These are phyloP conservation scores for Meiosimyza platycephala DNA, from an alignment of 2,888 invertebrate genomes.

Conservation along the genomic window DNA sequence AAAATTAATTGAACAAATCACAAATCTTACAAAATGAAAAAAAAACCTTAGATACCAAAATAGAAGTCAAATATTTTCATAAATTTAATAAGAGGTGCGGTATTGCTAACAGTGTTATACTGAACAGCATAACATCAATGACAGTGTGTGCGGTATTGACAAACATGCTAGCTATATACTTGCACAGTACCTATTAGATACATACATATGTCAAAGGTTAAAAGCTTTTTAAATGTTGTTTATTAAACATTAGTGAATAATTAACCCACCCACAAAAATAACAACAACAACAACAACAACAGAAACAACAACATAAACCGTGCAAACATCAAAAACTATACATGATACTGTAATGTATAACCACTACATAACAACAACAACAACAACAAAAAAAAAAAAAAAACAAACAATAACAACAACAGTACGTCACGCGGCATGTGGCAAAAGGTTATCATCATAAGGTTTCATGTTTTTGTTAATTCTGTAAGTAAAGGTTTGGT, in stretches of 20 bases:
- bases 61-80: too few species aligned
- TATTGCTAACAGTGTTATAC: too few species aligned
- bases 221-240: constrained; percentile 26
- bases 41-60: too few species aligned
- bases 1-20: too few species aligned
- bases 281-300: background rate
- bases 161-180: too few species aligned
- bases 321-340: background rate
- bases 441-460: background rate
- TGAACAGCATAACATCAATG: too few species aligned
- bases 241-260: constrained; percentile 29
- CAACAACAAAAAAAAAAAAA: constrained; percentile 7
- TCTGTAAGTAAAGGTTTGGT: background rate
- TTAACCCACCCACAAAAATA: constrained; percentile 21
- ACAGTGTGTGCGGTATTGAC: too few species aligned
- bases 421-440: constrained; percentile 24
- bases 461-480: background rate
- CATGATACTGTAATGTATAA: background rate
- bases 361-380: constrained; percentile 18
- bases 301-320: background rate
- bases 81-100: too few species aligned
- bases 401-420: constrained; percentile 11
- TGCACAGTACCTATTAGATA: background rate
- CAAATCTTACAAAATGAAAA: too few species aligned
- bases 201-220: constrained; percentile 19